Conservation (phyloP, 2,113 vertebrate genomes). For the Crotophaga sulcirostris region DNA sequence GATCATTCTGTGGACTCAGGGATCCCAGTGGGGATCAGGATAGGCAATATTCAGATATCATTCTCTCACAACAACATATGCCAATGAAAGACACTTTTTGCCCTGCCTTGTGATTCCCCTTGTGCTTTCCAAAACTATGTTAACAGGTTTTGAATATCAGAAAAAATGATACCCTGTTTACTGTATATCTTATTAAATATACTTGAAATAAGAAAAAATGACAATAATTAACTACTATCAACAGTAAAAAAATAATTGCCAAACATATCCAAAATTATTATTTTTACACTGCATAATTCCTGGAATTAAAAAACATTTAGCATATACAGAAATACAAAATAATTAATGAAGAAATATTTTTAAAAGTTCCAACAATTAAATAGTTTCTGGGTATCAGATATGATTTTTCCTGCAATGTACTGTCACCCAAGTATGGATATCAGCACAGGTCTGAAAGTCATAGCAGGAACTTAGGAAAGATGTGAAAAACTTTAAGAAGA, state of each 20-base stretch:
- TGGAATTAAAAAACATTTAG: neutral
- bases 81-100: slow-evolving; percentile 66
- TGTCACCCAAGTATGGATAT: neutral
- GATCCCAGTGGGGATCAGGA: slow-evolving; percentile 77
- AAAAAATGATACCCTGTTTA: neutral
- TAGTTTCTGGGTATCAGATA: neutral
- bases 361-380: neutral
- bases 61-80: slow-evolving; percentile 82
- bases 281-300: neutral
- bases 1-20: slow-evolving; percentile 81
- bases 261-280: neutral
- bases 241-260: neutral
- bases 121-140: neutral
- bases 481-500: neutral
- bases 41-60: slow-evolving; percentile 84
- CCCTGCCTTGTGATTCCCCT: slow-evolving; percentile 58
- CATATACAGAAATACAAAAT: neutral
- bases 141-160: neutral
- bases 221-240: neutral
- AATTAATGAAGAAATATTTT: neutral
- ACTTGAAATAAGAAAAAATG: neutral
- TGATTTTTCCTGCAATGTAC: neutral
- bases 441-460: neutral
- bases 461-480: neutral
- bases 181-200: neutral